Evolutionary conservation across 2,888 invertebrate genomes (phyloP), one percentile per base, ranked within the genome.

Genomic region (Calameuta idolon): DNA sequence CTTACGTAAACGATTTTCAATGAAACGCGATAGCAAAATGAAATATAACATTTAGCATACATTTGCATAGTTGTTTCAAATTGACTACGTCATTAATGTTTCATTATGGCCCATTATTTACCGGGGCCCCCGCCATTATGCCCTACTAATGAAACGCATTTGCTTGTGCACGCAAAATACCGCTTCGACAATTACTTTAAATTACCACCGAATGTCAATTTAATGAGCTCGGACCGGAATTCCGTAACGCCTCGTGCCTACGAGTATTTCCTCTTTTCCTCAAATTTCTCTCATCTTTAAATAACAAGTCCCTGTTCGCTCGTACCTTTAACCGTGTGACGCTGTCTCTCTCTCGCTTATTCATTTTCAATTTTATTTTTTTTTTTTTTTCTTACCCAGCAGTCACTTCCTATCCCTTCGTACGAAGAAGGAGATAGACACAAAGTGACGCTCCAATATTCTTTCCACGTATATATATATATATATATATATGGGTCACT

Each of bases 71-170:
- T 83, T 85, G 83, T 85, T 86, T 82, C 82, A 82, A 86, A 87
- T 87, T 86, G 85, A 86, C 84, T 85, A 82, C 79, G 81, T 81
- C 86, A 83, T 87, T 87, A 87, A 86, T 87, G 86, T 86, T 87
- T 87, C 86, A 87, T 87, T 87, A 87, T 85, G 82, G 83, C 83
- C 82, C 84, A 86, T 87, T 86, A 85, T 87, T 87, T 86, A 86
- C 83, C 83, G 81, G 80, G 80, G 77, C 34, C 34, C 31, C 35
- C 80, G 76, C 80, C 83, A 83, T 85, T 84, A 85, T 83, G 79
- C 76, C 75, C 82, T 77, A 80, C 82, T 85, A 88, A 88, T 88
- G 86, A 87, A 87, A 88, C 83, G 81, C 81, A 80, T 73, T 76
- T 81, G 79, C 74, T 80, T 74, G 81, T 80, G 69, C 35, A 35